Base-by-base conservation (phyloP, 53 echinoderm and acorn worm species). In the Paelopatides confundens region DNA sequence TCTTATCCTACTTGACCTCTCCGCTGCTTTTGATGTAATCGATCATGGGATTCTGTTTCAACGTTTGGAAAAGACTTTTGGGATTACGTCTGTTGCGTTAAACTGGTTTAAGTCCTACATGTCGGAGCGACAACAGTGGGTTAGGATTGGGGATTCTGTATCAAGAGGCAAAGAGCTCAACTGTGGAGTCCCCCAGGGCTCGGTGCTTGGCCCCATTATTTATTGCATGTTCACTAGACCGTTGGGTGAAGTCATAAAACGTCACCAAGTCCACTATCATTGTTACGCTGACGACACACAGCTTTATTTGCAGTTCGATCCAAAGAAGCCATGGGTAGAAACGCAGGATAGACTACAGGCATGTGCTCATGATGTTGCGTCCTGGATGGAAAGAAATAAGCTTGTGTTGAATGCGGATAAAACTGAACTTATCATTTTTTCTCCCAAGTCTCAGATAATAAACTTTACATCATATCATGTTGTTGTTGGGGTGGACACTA, bases 221-320 rank as follows among this genome's bases (percentile, higher is more conserved):
- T 82, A 63, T 26, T 3, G 83, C 34, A 82, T 62, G 62, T 82
- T 63, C 33, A 58, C 64, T 15, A 18, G 18, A 29, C 83, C 62
- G 35, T 35, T 82, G 35, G 14, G 83, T 63, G 54, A 81, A 23
- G 58, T 81, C 29, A 81, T 81, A 48, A 81, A 54, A 6, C 53
- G 82, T 0, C 82, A 81, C 27, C 14, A 32, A 14, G 15, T 81
- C 15, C 58, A 29, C 18, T 81, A 81, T 21, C 82, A 81, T 58
- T 77, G 77, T 23, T 77, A 77, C 24, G 77, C 77, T 40, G 77
- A 77, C 18, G 77, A 38, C 21, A 77, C 62, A 5, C 82, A 49
- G 31, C 31, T 81, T 4, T 81, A 62, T 15, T 17, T 81, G 4
- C 29, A 53, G 24, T 77, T 77, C 31, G 31, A 49, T 49, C 48